Conservation (phyloP, 1,140 invertebrate species). For the Drosophila nigromelanica region DNA sequence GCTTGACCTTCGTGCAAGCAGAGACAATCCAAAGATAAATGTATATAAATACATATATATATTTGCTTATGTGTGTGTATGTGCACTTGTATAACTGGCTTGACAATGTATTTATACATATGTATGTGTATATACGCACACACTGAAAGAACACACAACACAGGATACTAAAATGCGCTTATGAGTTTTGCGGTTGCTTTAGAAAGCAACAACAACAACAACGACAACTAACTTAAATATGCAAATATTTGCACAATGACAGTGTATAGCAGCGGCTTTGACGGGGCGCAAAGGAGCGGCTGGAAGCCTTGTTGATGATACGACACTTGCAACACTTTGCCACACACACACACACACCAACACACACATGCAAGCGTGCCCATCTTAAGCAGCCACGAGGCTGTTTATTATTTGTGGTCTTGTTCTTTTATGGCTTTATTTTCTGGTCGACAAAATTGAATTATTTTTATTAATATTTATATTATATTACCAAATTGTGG, state of each 20-base stretch:
- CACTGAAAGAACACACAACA: conserved; percentile 12
- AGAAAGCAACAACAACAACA: conserved; percentile 31
- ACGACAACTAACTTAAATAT: conserved; percentile 75
- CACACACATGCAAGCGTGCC: conserved; percentile 3
- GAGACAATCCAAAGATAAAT: conserved; percentile 24
- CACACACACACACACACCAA: conserved; percentile 15
- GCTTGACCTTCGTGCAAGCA: conserved; percentile 46
- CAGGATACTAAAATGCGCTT: conserved; percentile 75
- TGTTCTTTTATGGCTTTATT: conserved; percentile 61
- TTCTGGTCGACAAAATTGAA: conserved; percentile 41
- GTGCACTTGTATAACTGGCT: too few relatives aligned
- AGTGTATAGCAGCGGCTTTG: conserved; percentile 39
- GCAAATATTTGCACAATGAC: conserved; percentile 81
- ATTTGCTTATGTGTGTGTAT: background rate
- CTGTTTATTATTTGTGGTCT: conserved; percentile 48
- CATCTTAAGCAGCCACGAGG: conserved; percentile 21
- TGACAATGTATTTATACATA: background rate
- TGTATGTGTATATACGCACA: background rate
- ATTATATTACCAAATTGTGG: conserved; percentile 51
- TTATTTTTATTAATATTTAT: conserved; percentile 62
- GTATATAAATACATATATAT: background rate
- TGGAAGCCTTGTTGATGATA: conserved; percentile 63
- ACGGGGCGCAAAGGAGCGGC: conserved; percentile 3
- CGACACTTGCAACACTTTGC: conserved; percentile 44
- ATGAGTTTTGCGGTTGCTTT: conserved; percentile 73